Evolutionary conservation across 2,888 invertebrate genomes (phyloP), one percentile per base, ranked within the genome.

Genomic region (Gerris lacustris): DNA sequence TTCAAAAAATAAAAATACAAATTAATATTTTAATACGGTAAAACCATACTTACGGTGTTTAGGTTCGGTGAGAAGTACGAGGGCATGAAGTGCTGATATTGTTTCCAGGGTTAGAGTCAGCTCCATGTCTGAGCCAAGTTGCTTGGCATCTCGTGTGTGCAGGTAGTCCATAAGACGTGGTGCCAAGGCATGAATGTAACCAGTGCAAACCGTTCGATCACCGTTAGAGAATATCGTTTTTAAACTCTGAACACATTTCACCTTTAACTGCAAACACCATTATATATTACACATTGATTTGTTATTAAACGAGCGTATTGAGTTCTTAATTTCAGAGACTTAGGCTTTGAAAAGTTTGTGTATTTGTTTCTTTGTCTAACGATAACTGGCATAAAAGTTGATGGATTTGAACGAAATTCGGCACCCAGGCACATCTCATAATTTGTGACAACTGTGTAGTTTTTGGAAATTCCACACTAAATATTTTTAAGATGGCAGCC

Each of bases 181-280:
- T 6, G 91, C 91, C 73, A 93, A 81, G 0, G 89, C 87, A 77
- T 91, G 91, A 76, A 94, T 92, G 78, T 90, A 93, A 0, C 91
- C 89, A 6, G 88, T 88, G 62, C 89, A 86, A 44, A 92, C 86
- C 72, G 83, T 83, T 68, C 86, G 83, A 76, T 91, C 88, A 5
- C 86, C 84, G 78, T 89, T 89, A 66, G 86, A 82, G 79, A 93
- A 92, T 71, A 94, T 86, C 0, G 90, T 88, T 76, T 86, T 85
- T 69, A 93, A 82, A 2, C 90, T 88, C 81, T 91, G 90, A 63
- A 93, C 85, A 78, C 91, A 90, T 79, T 91, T 90, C 70, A 91
- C 80, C 78, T 87, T 86, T 0, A 92, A 87, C 86, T 89, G 79
- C 67, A 75, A 76, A 72, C 47, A 69, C 11, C 7, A 64, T n/a